Evolutionary conservation across 2,888 invertebrate genomes (phyloP), one percentile per base, ranked within the genome.

Genomic region (Tipula confusa): DNA sequence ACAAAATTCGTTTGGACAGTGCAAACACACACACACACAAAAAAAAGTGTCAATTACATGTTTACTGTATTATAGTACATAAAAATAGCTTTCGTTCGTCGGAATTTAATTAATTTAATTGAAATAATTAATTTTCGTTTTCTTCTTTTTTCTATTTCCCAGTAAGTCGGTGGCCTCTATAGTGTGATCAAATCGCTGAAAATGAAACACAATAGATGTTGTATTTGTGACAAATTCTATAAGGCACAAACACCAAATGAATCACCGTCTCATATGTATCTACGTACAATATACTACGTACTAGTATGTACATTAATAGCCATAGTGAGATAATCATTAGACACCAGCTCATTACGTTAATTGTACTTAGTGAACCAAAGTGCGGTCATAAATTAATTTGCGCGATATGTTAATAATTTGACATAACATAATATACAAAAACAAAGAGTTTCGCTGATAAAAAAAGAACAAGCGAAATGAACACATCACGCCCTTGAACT

Each of bases 71-170:
- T 64, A 64, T 24, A 11, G n/a, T n/a, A 43, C n/a, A 38, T 48
- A 64, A 64, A 64, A 64, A 64, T 24, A 24, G 64, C 64, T 18
- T 64, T 64, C 64, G 24, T 18, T 43, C 43, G 64, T 24, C 24
- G 64, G 24, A 64, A 64, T 64, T 64, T 64, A 64, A 64, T 64
- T 64, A 64, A 64, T 64, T 24, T 64, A 64, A 64, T 64, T 64
- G 64, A 64, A 64, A 64, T 64, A 9, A 64, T 24, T 33, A 33
- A n/a, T 33, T 33, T 7, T 33, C 9, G 9, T 33, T 33, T 33
- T 33, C 11, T 33, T 33, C 6, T 33, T 33, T 33, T 9, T 64
- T 64, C 7, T 24, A 64, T 64, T 64, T 64, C 9, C 64, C 24
- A 64, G 24, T 24, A 64, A 64, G 24, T 4, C 48, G 48, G 24